phyloP scores from a whole-genome alignment of 2,888 invertebrate species.

The Agrotis ipsilon region DNA sequence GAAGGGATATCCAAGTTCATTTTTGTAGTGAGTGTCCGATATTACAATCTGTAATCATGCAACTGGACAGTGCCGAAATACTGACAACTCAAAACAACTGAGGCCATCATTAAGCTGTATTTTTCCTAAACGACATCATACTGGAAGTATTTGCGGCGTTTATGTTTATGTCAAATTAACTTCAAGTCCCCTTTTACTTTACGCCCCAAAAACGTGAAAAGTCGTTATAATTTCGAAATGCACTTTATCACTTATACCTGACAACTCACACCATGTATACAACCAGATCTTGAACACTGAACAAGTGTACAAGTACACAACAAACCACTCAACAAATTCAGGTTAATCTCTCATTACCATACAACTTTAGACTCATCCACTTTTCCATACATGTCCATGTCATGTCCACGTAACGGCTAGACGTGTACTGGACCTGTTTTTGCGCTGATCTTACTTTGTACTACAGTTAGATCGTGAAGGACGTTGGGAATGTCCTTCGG shows the following conservation, averaged over 20 bases:
- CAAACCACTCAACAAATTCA: conserved; percentile 42
- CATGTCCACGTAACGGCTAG: conserved; percentile 48
- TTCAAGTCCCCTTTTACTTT: too few species aligned
- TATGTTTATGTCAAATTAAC: too few species aligned
- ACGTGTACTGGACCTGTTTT: conserved; percentile 42
- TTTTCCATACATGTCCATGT: conserved; percentile 44
- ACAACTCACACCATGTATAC: neutral
- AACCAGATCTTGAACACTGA: neutral
- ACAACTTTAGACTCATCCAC: conserved; percentile 54
- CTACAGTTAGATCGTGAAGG: conserved; percentile 52
- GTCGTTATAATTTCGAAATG: neutral
- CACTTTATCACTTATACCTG: conserved; percentile 10
- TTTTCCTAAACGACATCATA: too few species aligned
- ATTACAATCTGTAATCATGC: too few species aligned
- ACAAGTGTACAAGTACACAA: neutral
- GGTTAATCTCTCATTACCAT: conserved; percentile 61
- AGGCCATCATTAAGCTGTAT: too few species aligned
- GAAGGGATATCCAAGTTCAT: too few species aligned
- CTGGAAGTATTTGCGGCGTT: too few species aligned
- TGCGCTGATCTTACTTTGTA: conserved; percentile 37
- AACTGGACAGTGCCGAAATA: too few species aligned
- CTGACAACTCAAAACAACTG: too few species aligned
- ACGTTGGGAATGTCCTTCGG: conserved; percentile 46
- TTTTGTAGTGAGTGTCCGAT: too few species aligned
- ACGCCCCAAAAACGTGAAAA: too few species aligned